These are phyloP conservation scores for Oreotrochilus melanogaster DNA, from an alignment of 2,113 vertebrate species.

Conservation along the genomic window DNA sequence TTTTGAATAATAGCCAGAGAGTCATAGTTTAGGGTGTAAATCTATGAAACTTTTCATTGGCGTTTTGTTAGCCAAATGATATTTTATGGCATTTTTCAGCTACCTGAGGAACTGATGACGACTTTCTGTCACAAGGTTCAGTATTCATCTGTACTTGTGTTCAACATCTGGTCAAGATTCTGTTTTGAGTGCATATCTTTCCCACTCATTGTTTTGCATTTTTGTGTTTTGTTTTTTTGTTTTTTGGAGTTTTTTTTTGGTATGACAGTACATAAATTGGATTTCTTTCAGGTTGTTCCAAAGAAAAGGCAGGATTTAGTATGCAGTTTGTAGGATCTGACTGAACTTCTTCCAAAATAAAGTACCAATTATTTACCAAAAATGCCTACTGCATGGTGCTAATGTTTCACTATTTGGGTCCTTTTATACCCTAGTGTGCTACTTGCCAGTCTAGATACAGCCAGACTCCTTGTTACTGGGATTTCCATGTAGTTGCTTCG, in stretches of 20 bases:
- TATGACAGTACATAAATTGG: neutral
- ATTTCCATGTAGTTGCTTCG: neutral
- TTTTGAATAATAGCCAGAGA: neutral
- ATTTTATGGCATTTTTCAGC: neutral
- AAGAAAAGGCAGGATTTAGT: neutral
- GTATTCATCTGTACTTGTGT: neutral
- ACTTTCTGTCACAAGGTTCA: neutral
- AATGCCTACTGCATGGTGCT: neutral
- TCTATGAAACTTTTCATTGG: neutral
- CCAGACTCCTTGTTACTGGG: neutral
- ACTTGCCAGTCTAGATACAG: neutral
- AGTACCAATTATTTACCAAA: neutral
- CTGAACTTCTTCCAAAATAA: neutral
- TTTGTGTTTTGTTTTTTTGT: no score
- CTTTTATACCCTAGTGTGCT: rapidly evolving
- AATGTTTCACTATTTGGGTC: neutral
- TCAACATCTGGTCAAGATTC: neutral
- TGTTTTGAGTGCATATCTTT: neutral
- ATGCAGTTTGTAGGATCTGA: neutral
- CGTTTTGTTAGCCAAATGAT: neutral
- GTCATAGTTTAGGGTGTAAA: neutral
- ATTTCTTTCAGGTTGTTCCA: neutral
- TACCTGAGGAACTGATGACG: neutral
- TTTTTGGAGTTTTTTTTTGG: neutral
- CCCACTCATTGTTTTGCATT: neutral